Base-by-base conservation (phyloP, 2,797 vertebrate species). In the Pipistrellus nathusii region DNA sequence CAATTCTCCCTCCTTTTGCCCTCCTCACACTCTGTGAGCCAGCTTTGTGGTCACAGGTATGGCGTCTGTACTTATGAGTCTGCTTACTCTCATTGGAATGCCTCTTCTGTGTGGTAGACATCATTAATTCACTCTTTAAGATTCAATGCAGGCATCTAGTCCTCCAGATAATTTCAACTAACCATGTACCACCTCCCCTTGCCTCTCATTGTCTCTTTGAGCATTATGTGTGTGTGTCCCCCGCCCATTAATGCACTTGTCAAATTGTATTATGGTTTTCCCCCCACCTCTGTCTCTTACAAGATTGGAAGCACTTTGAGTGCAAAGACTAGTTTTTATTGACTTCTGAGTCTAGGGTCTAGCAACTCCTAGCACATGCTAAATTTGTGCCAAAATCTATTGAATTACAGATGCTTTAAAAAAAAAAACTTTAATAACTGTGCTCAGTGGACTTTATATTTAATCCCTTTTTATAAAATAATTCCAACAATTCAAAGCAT, bases 391-490 rank as follows among this genome's bases (percentile, higher is more conserved):
- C 48, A 62, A 95, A 92, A 75, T 55, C n/a, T 76, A 32, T 12
- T 93, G 18, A 78, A 76, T 88, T 84, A 80, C 25, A 69, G 48
- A 77, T 32, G 55, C 8, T 69, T 18, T 69, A 81, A 80, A 73
- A 32, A 83, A 73, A 32, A 68, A 32, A 32, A 10, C 85, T 80
- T 94, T 72, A 90, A 30, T 38, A 90, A 86, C 83, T 72, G 9
- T 51, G 21, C 41, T 90, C 32, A 80, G 18, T 20, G 69, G 27
- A 25, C 10, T 14, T 62, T 73, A 77, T 35, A 69, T 86, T 91
- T 59, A 72, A 69, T 64, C 20, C 13, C 55, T 86, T 86, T n/a
- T 86, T 85, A 38, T 93, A 20, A 82, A 90, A 94, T 38, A 66
- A 77, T 64, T 46, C 4, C 55, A 88, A 64, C 66, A 59, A 89